Evolutionary conservation across 2,113 vertebrate species (phyloP), one percentile per base, ranked within the genome.

Genomic region (Microcebus murinus): DNA sequence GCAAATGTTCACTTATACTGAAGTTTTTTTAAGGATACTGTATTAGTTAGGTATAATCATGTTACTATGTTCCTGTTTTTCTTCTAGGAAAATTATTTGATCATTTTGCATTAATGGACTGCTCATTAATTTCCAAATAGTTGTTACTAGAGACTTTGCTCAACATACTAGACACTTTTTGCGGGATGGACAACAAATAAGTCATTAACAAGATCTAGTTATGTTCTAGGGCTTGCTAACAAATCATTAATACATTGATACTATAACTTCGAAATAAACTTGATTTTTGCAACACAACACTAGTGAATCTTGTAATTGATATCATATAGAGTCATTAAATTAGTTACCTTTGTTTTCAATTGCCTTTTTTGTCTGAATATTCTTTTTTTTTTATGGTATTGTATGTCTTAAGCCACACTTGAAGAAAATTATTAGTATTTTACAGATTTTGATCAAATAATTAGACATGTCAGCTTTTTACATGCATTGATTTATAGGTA

Each of bases 101-200:
- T 97, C 45, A 81, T 34, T 97, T 94, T 91, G 52, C 87, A 92
- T 94, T 97, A 87, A 80, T 97, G 48, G 48, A 48, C 83, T 79
- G 80, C 83, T 98, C 81, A 92, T 98, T 98, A 95, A 97, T 98
- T 98, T 98, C 96, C 84, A 73, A 34, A 7, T 93, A 94, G 91
- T 95, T 96, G 25, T 96, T 93, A 67, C 45, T 79, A 59, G 84
- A 95, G 63, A 31, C 27, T 97, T 68, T 95, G 34, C 79, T 96
- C 92, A 96, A 96, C 86, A 95, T 86, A 96, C 48, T 85, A 73
- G 94, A 96, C 93, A 68, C 52, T 93, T 50, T 96, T 96, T 97
- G 96, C 96, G 55, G 94, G 96, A 94, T 96, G 87, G 97, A 91
- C 74, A 96, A n/a, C 59, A 74, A 98, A 74, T 97, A 96, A 94